These are phyloP conservation scores for Dreissena polymorpha DNA, from an alignment of 1,140 invertebrate genomes.

Conservation along the genomic window DNA sequence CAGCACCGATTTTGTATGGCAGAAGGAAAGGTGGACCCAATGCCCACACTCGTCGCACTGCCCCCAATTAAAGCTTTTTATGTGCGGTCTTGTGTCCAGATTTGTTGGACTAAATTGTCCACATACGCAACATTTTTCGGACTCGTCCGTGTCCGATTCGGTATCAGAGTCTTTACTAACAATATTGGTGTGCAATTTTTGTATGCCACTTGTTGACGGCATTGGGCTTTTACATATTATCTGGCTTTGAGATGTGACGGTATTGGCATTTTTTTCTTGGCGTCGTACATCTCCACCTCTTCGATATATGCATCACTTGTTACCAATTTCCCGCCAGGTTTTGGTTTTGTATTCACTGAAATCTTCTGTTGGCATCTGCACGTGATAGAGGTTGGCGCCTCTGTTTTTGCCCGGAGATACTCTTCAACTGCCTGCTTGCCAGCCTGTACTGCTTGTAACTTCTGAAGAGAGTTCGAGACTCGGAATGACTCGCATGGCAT, in stretches of 20 bases:
- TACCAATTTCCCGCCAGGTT: background rate
- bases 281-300: background rate
- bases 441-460: no score
- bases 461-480: no score
- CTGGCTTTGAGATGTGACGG: background rate
- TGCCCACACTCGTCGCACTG: slow-evolving; percentile 24
- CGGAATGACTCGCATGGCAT: no score
- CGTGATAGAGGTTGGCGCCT: no score
- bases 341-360: background rate
- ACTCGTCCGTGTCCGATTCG: background rate
- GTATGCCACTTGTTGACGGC: slow-evolving; percentile 16
- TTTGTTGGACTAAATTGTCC: background rate
- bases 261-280: background rate
- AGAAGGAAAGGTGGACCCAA: slow-evolving; percentile 29
- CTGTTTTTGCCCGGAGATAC: no score
- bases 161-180: background rate
- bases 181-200: background rate
- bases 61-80: slow-evolving; percentile 24
- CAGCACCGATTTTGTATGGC: background rate
- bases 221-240: background rate
- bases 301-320: background rate
- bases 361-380: no score
- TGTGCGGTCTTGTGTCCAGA: background rate
- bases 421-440: no score
- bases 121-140: slow-evolving; percentile 21